Conservation (phyloP, 1,140 invertebrate species). For the Caenorhabditis remanei region DNA sequence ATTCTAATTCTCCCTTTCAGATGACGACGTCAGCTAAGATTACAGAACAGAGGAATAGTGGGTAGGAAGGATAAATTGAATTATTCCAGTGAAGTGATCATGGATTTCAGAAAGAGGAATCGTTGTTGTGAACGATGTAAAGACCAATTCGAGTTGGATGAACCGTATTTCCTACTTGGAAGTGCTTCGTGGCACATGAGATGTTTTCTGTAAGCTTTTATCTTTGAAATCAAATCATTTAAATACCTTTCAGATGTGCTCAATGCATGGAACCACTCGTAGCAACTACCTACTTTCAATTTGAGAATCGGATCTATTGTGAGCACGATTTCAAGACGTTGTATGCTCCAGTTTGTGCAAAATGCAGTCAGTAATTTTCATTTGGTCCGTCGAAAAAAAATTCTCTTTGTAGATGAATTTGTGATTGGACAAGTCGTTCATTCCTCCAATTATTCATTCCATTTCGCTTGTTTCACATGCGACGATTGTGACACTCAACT, state of each 20-base stretch:
- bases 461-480: conserved; percentile 57
- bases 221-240: neutral
- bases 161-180: conserved; percentile 47
- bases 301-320: conserved; percentile 59
- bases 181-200: conserved; percentile 47
- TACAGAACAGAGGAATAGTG: conserved; percentile 33
- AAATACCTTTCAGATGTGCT: conserved; percentile 49
- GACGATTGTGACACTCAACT: conserved; percentile 39
- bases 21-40: neutral
- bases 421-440: conserved; percentile 55
- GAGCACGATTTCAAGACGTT: conserved; percentile 59
- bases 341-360: conserved; percentile 58
- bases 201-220: conserved; percentile 54
- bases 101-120: neutral
- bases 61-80: neutral
- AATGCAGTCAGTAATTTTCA: conserved; percentile 36
- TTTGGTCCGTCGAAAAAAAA: neutral
- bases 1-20: neutral
- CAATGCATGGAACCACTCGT: conserved; percentile 56
- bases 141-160: conserved; percentile 18
- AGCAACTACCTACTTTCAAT: conserved; percentile 37
- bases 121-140: conserved; percentile 52
- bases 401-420: conserved; percentile 14
- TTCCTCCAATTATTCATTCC: conserved; percentile 16
- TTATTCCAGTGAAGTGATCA: neutral